These are phyloP conservation scores for Papilio helenus DNA, from an alignment of 1,140 invertebrate genomes.

Conservation along the genomic window DNA sequence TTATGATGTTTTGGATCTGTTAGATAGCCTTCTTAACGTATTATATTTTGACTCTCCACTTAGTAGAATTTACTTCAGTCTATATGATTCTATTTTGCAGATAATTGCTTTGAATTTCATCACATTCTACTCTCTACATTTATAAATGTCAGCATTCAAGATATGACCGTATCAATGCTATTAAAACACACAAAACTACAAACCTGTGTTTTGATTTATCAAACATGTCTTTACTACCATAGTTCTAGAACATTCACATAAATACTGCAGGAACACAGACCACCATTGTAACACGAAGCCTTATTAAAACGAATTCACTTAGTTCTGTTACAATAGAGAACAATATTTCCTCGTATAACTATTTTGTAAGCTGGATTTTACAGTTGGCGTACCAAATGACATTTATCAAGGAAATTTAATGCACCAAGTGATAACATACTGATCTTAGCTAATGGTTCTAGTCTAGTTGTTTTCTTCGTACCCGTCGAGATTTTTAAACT, in stretches of 20 bases:
- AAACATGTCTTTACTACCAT: neutral
- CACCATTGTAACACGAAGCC: neutral
- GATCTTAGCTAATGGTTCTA: neutral
- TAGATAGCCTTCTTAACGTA: too few species aligned
- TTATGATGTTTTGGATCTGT: too few species aligned
- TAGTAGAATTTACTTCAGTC: too few species aligned
- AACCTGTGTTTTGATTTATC: neutral
- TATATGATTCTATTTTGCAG: too few species aligned
- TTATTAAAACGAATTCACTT: conserved; percentile 9
- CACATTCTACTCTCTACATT: too few species aligned
- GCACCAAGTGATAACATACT: conserved; percentile 10
- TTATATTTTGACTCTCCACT: too few species aligned
- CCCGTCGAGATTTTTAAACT: neutral
- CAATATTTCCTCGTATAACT: conserved; percentile 25
- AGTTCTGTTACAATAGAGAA: neutral
- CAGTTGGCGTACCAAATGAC: conserved; percentile 6
- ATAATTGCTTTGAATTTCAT: too few species aligned
- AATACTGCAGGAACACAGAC: neutral
- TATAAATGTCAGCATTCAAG: too few species aligned
- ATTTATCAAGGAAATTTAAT: conserved; percentile 15
- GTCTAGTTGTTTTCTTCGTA: neutral
- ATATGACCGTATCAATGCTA: neutral
- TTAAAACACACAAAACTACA: neutral
- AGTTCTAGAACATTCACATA: neutral
- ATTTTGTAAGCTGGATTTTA: conserved; percentile 13